phyloP scores from a whole-genome alignment of 2,888 invertebrate species.

The Nomada lathburiana region DNA sequence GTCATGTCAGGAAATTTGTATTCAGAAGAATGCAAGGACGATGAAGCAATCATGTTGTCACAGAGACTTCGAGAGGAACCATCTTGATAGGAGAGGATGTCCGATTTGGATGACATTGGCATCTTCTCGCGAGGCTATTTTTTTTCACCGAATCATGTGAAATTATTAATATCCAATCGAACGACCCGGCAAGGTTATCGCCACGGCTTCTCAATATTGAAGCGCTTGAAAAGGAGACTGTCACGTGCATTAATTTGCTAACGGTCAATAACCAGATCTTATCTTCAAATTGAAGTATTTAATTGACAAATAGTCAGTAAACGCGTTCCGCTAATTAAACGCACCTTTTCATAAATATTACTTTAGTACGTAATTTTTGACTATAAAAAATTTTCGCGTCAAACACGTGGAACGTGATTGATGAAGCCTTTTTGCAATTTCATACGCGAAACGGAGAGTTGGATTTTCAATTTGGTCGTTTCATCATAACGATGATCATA shows the following conservation, averaged over 20 bases:
- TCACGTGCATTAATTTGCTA: constrained; percentile 2
- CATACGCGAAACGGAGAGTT: too few species aligned
- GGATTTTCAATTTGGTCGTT: too few species aligned
- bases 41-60: not conserved
- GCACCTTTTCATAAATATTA: not conserved
- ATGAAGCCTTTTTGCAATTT: too few species aligned
- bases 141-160: constrained; percentile 34
- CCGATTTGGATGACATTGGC: constrained; percentile 1
- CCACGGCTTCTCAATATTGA: constrained; percentile 29
- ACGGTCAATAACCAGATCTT: constrained; percentile 1
- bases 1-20: constrained; percentile 31
- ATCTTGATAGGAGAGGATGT: not conserved
- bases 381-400: too few species aligned
- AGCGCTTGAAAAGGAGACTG: constrained; percentile 25
- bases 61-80: constrained; percentile 4
- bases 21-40: constrained; percentile 38
- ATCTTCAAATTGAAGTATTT: too few species aligned
- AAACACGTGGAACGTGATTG: too few species aligned
- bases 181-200: constrained; percentile 59
- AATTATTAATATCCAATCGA: constrained; percentile 57
- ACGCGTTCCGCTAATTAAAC: not conserved
- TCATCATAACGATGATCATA: too few species aligned
- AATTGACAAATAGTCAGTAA: too few species aligned
- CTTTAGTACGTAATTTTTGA: too few species aligned
- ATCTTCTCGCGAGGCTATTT: constrained; percentile 20